phyloP scores from a whole-genome alignment of 2,888 invertebrate species.

The Platycheirus albimanus region DNA sequence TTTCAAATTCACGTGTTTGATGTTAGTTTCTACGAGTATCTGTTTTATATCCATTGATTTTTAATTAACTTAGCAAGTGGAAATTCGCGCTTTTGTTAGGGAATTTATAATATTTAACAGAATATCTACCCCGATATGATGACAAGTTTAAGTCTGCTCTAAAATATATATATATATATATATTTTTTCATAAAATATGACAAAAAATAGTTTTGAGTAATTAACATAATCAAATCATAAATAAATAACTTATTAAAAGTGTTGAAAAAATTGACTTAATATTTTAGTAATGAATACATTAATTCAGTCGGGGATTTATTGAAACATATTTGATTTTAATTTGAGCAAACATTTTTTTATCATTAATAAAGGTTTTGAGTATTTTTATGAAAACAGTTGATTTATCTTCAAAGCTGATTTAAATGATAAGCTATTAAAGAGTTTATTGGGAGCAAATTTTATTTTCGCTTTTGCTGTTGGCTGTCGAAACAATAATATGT shows the following conservation, averaged over 20 bases:
- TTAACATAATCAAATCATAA: not conserved
- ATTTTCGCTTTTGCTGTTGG: no score
- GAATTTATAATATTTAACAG: not conserved
- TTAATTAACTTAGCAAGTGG: constrained; percentile 2
- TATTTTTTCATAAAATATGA: no score
- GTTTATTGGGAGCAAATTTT: no score
- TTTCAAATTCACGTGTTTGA: constrained; percentile 1
- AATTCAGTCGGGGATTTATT: no score
- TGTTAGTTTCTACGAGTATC: not conserved
- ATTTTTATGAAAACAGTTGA: no score
- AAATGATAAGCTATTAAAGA: no score
- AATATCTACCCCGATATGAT: not conserved
- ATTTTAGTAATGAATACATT: no score
- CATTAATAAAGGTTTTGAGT: no score
- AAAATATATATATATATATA: not conserved
- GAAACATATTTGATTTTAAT: no score
- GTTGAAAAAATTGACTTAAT: not conserved
- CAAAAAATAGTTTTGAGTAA: not conserved
- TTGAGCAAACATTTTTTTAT: no score
- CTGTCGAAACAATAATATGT: no score
- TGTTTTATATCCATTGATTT: constrained; percentile 3
- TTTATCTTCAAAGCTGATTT: no score
- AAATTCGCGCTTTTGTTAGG: not conserved
- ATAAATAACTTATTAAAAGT: not conserved
- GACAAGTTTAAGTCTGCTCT: not conserved